phyloP scores from a whole-genome alignment of 2,113 vertebrate genomes.

The Colossoma macropomum region DNA sequence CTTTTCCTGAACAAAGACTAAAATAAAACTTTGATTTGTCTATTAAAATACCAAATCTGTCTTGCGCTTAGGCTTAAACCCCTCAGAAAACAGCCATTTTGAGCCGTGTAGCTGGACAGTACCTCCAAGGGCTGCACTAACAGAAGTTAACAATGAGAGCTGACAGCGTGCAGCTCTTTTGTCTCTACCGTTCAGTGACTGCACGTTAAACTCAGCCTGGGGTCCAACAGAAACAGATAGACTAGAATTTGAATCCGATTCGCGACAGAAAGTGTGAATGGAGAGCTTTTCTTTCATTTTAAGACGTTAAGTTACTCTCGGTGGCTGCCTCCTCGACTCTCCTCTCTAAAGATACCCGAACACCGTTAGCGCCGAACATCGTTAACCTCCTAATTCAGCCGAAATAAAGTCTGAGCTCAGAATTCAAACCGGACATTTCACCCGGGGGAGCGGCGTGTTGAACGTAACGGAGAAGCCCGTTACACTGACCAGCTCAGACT shows the following conservation, averaged over 20 bases:
- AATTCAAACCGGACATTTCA: neutral
- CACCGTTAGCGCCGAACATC: neutral
- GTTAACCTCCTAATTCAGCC: neutral
- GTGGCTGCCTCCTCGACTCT: neutral
- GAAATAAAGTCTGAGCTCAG: neutral
- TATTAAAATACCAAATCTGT: neutral
- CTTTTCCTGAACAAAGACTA: slow-evolving; percentile 32
- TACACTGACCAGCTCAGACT: neutral
- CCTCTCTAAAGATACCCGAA: neutral
- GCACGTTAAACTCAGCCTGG: no score
- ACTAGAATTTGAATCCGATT: neutral
- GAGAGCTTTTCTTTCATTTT: neutral
- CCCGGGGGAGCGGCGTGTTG: no score
- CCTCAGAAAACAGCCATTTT: slow-evolving; percentile 9
- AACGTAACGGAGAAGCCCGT: neutral
- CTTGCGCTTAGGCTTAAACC: neutral
- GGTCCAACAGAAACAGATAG: neutral
- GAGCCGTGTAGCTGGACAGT: neutral
- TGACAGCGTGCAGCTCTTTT: neutral
- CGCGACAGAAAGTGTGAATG: neutral
- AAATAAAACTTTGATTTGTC: slow-evolving; percentile 2
- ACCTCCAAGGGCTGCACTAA: no score
- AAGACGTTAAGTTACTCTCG: no score
- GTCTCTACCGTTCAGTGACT: neutral
- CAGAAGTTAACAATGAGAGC: neutral